These are phyloP conservation scores for Parnassius orleans DNA, from an alignment of 2,888 invertebrate genomes.

Conservation along the genomic window DNA sequence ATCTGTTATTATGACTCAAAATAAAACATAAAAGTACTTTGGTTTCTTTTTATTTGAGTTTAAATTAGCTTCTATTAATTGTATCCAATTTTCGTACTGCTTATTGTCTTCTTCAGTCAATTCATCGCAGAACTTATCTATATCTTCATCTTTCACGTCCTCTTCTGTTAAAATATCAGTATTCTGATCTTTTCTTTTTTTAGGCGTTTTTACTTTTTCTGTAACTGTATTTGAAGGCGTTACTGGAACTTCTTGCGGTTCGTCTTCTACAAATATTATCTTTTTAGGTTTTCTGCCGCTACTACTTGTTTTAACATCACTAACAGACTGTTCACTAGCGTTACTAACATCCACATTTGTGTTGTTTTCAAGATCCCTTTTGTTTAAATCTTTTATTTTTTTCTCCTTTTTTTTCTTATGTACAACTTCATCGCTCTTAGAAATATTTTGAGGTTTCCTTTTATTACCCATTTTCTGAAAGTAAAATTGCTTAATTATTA, in stretches of 20 bases:
- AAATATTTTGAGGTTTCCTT: constrained; percentile 31
- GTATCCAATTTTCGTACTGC: constrained; percentile 68
- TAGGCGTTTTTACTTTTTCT: constrained; percentile 16
- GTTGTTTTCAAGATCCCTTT: not conserved
- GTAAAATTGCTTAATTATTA: not conserved
- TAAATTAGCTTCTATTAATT: constrained; percentile 66
- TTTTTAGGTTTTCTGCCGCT: constrained; percentile 22
- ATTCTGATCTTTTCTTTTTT: constrained; percentile 12
- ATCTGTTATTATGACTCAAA: too few relatives aligned
- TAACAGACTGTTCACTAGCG: constrained; percentile 12
- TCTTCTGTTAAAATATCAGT: constrained; percentile 43
- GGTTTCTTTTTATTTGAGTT: constrained; percentile 50
- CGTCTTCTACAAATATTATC: constrained; percentile 27
- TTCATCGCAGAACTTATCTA: constrained; percentile 69
- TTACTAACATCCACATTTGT: constrained; percentile 13
- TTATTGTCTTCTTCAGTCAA: constrained; percentile 64
- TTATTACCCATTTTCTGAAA: constrained; percentile 46
- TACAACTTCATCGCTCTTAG: constrained; percentile 29
- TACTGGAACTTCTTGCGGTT: constrained; percentile 18
- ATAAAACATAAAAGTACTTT: constrained; percentile 26
- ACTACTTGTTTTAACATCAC: constrained; percentile 10
- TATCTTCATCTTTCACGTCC: constrained; percentile 66
- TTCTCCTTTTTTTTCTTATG: constrained; percentile 16
- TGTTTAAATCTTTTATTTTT: constrained; percentile 3
- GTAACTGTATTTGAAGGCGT: constrained; percentile 21